phyloP scores from a whole-genome alignment of 2,113 vertebrate species.

The Phyllopteryx taeniolatus region DNA sequence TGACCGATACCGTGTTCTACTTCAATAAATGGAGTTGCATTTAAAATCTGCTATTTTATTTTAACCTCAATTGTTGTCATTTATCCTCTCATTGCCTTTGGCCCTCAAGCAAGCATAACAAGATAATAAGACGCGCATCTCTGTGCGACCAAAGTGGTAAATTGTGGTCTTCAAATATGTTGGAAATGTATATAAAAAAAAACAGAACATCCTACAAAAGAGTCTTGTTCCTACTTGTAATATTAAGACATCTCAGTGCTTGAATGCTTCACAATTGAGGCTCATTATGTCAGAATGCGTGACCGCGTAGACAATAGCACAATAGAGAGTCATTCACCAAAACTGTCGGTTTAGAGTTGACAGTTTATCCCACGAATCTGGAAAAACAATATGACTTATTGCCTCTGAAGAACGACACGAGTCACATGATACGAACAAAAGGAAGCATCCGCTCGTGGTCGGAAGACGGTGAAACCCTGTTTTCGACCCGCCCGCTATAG shows the following conservation, averaged over 20 bases:
- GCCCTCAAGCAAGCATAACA: not conserved
- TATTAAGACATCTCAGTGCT: not conserved
- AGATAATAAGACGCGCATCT: not conserved
- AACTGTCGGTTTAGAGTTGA: not conserved
- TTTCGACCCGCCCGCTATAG: no score
- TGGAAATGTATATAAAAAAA: not conserved
- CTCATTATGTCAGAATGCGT: not conserved
- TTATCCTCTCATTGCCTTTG: not conserved
- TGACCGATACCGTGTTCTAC: not conserved
- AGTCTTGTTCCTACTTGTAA: not conserved
- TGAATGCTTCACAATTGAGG: not conserved
- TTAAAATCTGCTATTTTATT: not conserved
- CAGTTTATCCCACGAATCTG: not conserved
- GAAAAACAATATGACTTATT: not conserved
- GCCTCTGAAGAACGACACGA: not conserved
- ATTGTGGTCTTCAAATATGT: not conserved
- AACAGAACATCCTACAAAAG: not conserved
- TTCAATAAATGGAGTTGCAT: not conserved
- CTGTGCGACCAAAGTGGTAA: not conserved
- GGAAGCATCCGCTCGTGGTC: not conserved
- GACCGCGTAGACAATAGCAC: not conserved
- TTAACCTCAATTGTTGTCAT: constrained; percentile 4
- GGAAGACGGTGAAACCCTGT: not conserved
- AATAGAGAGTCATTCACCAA: not conserved
- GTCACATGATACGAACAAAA: not conserved